phyloP scores from a whole-genome alignment of 2,888 invertebrate genomes.

The Megaustenia siamemsis region DNA sequence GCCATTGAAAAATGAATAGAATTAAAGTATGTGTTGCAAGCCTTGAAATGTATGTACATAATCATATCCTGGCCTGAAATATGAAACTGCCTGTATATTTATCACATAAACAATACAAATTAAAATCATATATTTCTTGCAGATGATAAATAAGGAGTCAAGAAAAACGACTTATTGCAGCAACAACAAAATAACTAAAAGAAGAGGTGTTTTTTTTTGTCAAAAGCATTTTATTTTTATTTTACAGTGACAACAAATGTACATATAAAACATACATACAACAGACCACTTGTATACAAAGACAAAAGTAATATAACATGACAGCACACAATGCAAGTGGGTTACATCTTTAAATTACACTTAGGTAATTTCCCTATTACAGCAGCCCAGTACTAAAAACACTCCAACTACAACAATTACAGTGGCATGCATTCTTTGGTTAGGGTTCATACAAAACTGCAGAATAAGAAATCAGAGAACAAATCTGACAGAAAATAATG shows the following conservation, averaged over 20 bases:
- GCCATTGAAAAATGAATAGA: no score
- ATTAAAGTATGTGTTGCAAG: no score
- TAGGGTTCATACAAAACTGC: neutral
- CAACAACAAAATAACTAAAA: neutral
- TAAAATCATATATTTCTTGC: no score
- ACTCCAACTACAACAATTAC: neutral
- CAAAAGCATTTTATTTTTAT: slow-evolving; percentile 15
- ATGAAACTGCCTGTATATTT: no score
- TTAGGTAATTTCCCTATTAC: neutral
- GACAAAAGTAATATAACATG: neutral
- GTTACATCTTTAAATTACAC: neutral
- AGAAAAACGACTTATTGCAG: no score
- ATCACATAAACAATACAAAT: no score
- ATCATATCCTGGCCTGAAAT: no score
- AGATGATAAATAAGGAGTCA: no score
- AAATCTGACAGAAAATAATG: neutral
- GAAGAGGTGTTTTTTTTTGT: neutral
- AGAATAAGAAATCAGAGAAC: neutral
- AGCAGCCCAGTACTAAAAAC: neutral
- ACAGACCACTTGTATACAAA: neutral
- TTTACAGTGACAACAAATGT: slow-evolving; percentile 29
- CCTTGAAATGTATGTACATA: no score
- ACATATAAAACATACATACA: slow-evolving; percentile 35
- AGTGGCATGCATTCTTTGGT: neutral
- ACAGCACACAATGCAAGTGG: neutral